Evolutionary conservation across 2,888 invertebrate species (phyloP), one percentile per base, ranked within the genome.

Genomic region (Vesta saturnalis): DNA sequence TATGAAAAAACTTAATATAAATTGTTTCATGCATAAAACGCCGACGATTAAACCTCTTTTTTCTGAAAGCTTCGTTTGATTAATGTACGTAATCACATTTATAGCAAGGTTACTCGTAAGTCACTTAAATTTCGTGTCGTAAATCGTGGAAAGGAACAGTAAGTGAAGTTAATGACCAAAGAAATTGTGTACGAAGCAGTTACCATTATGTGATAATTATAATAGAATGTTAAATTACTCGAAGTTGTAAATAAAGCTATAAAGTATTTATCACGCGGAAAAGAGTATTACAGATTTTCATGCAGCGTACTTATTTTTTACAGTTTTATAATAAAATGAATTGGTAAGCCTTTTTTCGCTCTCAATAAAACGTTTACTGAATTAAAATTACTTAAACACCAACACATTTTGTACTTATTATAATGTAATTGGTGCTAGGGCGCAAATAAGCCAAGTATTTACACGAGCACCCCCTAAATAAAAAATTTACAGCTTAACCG

Each of bases 171-270:
- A 52, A 52, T 52, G 52, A 52, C 52, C 52, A 52, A 21, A 52
- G 52, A 52, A 52, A 52, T 52, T 52, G 52, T 52, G 21, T 52
- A 52, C 52, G 52, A 52, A 52, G 52, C 52, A 21, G 52, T 52
- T 52, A 52, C 19, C 52, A 21, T 52, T 21, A 52, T 52, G 21
- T 19, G 52, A 52, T 52, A 52, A 52, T 52, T 52, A 19, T 52
- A 52, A 52, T 18, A 21, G 52, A 52, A 52, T 52, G 52, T 52
- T 52, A 52, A 52, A 52, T 52, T 52, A 52, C 52, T 10, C 19
- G 12, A 52, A 52, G 52, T 52, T 52, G 52, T 52, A 52, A 52
- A 52, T 52, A 52, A 52, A 21, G 52, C 19, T n/a, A 21, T 52
- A 52, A 52, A 52, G 18, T 52, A 52, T 52, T 52, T 52, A 52